phyloP scores from a whole-genome alignment of 2,113 vertebrate genomes.

The Bufo gargarizans region DNA sequence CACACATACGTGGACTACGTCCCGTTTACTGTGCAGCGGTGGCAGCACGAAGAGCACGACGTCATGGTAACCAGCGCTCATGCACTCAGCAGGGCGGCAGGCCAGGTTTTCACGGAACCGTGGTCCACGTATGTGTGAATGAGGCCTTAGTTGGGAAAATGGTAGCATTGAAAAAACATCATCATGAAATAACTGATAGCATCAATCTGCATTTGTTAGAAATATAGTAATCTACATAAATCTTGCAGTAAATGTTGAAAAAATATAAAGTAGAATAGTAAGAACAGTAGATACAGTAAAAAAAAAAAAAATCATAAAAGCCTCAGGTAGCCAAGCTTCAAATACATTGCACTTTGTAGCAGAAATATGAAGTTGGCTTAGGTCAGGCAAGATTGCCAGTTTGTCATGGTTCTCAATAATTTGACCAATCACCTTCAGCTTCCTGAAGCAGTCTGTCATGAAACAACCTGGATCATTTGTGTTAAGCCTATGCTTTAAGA shows the following conservation, averaged over 20 bases:
- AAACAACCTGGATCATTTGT: conserved; percentile 28
- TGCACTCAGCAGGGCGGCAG: no score
- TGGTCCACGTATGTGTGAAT: no score
- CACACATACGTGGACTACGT: no score
- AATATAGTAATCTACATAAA: background rate
- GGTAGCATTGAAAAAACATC: background rate
- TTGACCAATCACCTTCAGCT: background rate
- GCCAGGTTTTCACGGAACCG: no score
- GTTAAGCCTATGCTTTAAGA: conserved; percentile 30
- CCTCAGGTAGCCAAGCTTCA: background rate
- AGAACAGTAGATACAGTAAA: background rate
- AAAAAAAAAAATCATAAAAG: background rate
- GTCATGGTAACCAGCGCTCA: no score
- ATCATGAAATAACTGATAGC: background rate
- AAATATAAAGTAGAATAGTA: background rate
- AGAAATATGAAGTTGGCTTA: background rate
- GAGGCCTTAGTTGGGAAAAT: background rate
- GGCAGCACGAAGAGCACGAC: no score
- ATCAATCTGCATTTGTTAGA: background rate
- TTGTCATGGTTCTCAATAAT: conserved; percentile 25
- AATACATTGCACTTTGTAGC: background rate
- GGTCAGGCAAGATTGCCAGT: conserved; percentile 10
- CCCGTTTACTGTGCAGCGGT: no score
- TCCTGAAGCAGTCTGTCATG: background rate
- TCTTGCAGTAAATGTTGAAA: background rate